These are phyloP conservation scores for Orchestes rusci DNA, from an alignment of 2,888 invertebrate genomes.

Conservation along the genomic window DNA sequence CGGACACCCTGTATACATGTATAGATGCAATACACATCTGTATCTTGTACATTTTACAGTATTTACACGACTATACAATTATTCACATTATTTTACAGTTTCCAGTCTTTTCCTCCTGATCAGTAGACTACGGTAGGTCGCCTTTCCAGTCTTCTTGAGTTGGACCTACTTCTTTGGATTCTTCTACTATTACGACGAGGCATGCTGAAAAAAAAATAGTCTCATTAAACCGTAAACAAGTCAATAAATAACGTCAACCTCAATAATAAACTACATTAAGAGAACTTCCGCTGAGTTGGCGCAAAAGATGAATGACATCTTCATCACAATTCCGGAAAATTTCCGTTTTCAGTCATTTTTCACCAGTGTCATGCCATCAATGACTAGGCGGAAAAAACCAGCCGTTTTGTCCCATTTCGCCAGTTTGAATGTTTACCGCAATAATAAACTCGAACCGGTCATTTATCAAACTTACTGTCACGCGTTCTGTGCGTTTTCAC, in stretches of 20 bases:
- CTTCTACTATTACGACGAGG: constrained; percentile 30
- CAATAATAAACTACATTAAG: too few species aligned
- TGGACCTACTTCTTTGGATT: constrained; percentile 24
- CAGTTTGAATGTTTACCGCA: constrained; percentile 21
- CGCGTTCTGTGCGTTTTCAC: constrained; percentile 18
- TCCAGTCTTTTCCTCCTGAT: constrained; percentile 4
- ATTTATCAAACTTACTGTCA: constrained; percentile 24
- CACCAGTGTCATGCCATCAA: too few species aligned
- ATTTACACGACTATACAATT: constrained; percentile 2
- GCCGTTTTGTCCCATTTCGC: constrained; percentile 16
- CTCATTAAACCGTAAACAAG: too few species aligned
- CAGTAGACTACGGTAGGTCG: constrained; percentile 20
- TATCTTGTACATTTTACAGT: constrained; percentile 1
- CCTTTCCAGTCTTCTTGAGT: constrained; percentile 12
- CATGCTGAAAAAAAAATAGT: constrained; percentile 36
- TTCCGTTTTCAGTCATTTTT: too few species aligned
- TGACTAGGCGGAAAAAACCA: constrained; percentile 6
- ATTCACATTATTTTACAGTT: constrained; percentile 1
- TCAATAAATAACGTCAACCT: too few species aligned
- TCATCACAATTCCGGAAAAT: too few species aligned
- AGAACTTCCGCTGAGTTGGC: too few species aligned
- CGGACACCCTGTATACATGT: too few species aligned
- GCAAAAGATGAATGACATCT: too few species aligned
- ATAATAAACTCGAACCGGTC: constrained; percentile 18
- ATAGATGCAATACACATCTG: too few species aligned